Conservation (phyloP, 2,113 vertebrate genomes). For the Paramormyrops kingsleyae region DNA sequence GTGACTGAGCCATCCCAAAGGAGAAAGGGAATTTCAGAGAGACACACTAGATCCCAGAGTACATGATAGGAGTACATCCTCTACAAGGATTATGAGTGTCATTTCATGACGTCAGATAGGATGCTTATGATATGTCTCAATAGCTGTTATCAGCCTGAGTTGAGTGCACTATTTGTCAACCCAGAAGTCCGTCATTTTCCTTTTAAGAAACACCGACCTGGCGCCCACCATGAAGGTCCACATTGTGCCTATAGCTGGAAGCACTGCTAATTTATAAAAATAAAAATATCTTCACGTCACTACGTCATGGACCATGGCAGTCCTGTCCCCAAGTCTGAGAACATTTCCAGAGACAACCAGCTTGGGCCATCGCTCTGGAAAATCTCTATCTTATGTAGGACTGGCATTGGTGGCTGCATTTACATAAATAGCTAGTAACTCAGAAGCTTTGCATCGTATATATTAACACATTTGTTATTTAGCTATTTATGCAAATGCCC, state of each 20-base stretch:
- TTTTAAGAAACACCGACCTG: background rate
- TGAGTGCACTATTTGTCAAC: background rate
- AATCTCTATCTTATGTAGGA: background rate
- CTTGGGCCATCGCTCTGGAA: background rate
- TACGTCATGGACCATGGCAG: background rate
- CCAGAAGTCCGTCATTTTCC: background rate
- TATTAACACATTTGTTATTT: slow-evolving; percentile 1
- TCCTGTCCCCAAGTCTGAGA: background rate
- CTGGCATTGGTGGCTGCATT: background rate
- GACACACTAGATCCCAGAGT: background rate
- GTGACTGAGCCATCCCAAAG: background rate
- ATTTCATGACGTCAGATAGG: background rate
- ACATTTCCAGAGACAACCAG: background rate
- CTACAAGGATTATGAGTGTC: background rate
- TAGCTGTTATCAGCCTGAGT: background rate
- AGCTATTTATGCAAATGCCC: slow-evolving; percentile 4
- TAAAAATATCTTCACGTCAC: background rate
- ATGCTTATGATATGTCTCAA: background rate
- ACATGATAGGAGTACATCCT: background rate
- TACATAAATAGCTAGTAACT: background rate
- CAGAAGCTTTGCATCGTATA: background rate
- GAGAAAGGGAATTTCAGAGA: background rate
- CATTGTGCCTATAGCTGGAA: background rate
- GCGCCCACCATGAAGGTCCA: background rate
- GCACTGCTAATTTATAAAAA: slow-evolving; percentile 8